Conservation (phyloP, 2,113 vertebrate genomes). For the Helogale parvula region DNA sequence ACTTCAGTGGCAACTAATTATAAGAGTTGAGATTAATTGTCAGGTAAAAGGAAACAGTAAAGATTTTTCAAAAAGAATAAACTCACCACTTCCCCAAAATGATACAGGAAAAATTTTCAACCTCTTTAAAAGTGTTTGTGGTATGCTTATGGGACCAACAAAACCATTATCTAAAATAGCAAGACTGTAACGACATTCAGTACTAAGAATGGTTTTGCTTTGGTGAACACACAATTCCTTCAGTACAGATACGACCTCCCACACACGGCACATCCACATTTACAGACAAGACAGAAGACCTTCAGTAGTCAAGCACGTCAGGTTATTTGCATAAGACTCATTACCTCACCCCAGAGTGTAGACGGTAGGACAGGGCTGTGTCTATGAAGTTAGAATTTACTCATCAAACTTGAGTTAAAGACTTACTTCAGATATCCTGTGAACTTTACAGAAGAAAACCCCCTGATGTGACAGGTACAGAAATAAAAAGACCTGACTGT, state of each 20-base stretch:
- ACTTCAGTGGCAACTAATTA: fast-evolving
- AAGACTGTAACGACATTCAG: not conserved
- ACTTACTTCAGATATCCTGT: conserved; percentile 15
- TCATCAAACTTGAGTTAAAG: conserved; percentile 37
- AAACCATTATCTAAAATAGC: not conserved
- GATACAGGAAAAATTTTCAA: not conserved
- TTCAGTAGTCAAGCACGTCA: not conserved
- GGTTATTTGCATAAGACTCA: not conserved
- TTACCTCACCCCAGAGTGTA: not conserved
- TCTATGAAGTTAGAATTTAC: conserved; percentile 46
- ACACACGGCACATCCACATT: conserved; percentile 10
- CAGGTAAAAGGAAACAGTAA: conserved; percentile 23
- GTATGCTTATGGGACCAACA: conserved; percentile 21
- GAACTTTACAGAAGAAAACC: conserved; percentile 40
- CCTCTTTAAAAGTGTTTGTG: conserved; percentile 19
- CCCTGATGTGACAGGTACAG: not conserved
- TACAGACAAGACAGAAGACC: conserved; percentile 50
- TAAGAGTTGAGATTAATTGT: conserved; percentile 37
- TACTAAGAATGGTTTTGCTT: conserved; percentile 9
- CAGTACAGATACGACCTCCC: conserved; percentile 41
- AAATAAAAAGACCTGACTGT: not conserved
- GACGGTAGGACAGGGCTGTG: not conserved
- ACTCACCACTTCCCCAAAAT: not conserved
- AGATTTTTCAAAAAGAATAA: not conserved
- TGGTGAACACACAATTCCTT: conserved; percentile 54